Conservation (phyloP, 2,797 vertebrate genomes). For the Parauchenoglanis ngamensis region DNA sequence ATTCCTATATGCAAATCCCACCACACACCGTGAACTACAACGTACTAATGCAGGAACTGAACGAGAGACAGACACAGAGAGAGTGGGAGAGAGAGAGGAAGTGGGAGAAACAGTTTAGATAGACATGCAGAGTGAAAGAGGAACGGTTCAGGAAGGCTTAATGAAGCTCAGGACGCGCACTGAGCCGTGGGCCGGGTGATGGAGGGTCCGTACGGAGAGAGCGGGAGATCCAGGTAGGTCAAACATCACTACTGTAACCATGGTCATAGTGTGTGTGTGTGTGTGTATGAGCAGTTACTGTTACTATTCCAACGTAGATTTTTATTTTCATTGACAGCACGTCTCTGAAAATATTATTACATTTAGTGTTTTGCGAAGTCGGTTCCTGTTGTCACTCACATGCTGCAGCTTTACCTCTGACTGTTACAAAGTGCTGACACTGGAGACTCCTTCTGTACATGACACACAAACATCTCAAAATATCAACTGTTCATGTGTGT, state of each 20-base stretch:
- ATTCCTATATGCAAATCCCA: slow-evolving; percentile 62
- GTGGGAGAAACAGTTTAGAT: neutral
- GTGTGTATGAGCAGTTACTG: neutral
- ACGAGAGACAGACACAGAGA: neutral
- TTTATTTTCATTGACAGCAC: neutral
- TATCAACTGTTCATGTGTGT: neutral
- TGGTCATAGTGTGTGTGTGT: neutral
- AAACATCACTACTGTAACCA: neutral
- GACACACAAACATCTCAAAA: neutral
- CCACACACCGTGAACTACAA: slow-evolving; percentile 4
- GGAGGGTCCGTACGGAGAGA: neutral
- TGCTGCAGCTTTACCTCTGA: neutral
- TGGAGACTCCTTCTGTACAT: neutral
- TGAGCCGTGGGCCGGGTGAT: neutral
- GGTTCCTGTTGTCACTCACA: neutral
- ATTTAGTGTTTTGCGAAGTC: neutral
- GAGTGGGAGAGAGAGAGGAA: neutral
- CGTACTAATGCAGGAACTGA: slow-evolving; percentile 9
- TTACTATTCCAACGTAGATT: neutral
- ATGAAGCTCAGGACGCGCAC: neutral
- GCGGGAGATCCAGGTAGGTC: slow-evolving; percentile 20
- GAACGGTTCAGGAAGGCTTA: neutral
- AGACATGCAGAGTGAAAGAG: neutral
- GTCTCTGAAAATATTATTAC: neutral
- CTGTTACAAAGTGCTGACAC: neutral